Percentiles rank a stretch among this genome's conserved stretches.
Conservation (phyloP, 2,113 vertebrate genomes). For the Bathybates hornii region DNA sequence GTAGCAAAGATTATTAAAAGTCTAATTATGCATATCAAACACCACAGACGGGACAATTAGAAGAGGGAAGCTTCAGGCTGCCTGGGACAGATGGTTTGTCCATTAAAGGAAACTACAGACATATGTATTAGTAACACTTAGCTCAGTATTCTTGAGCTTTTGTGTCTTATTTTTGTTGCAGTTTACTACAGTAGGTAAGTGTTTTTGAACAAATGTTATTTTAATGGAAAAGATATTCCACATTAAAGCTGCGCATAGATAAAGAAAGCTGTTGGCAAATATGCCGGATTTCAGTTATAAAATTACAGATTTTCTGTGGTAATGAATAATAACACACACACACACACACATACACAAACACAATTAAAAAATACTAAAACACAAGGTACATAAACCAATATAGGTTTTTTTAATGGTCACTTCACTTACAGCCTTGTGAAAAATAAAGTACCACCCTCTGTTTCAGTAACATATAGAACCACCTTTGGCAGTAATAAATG, state of each 20-base stretch:
- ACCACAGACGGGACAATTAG: conserved; percentile 65
- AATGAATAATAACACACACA: not conserved
- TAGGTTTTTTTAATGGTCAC: not conserved
- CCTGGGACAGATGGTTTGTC: conserved; percentile 59
- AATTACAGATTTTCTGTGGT: not conserved
- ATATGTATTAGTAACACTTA: conserved; percentile 29
- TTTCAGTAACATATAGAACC: not conserved
- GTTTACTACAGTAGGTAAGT: not conserved
- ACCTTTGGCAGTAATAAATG: not conserved
- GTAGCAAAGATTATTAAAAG: conserved; percentile 70
- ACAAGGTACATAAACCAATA: not conserved
- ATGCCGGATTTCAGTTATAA: not conserved
- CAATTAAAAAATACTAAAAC: not conserved
- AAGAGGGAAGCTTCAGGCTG: conserved; percentile 43
- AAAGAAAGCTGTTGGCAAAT: not conserved
- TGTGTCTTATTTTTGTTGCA: not conserved
- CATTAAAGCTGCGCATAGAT: not conserved
- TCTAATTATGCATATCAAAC: conserved; percentile 70
- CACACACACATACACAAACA: not conserved
- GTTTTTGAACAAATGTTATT: not conserved
- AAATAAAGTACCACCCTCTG: not conserved
- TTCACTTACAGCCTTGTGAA: not conserved
- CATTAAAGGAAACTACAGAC: conserved; percentile 40
- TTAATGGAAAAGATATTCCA: not conserved
- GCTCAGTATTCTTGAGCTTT: conserved; percentile 4